Evolutionary conservation across 2,888 invertebrate genomes (phyloP), one percentile per base, ranked within the genome.

Genomic region (Caenorhabditis sp.): DNA sequence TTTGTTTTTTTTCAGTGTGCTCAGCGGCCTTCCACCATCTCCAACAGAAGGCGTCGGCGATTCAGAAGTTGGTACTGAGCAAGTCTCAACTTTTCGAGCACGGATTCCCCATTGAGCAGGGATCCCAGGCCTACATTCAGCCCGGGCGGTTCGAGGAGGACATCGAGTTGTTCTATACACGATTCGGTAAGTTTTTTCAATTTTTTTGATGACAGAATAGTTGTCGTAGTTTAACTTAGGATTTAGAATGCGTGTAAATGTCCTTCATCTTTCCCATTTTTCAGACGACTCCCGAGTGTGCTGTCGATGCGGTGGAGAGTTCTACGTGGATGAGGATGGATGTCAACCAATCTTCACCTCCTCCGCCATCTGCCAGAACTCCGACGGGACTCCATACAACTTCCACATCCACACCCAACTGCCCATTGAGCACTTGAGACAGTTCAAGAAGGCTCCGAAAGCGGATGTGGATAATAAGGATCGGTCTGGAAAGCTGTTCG

Each of bases 331-430:
- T 5, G 6, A 4, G 10, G 54, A 54, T 19, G 54, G 54, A 14
- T 54, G 3, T 2, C 54, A 54, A 22, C 44, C 26, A 44, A 64
- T 44, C 4, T n/a, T n/a, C n/a, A 2, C 24, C 10, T 7, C 24
- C n/a, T 16, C 12, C 19, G 3, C 26, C 44, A 14, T 26, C 8
- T 64, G 38, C 7, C 16, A 14, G 7, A n/a, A 41, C 44, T 16
- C 19, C 12, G 54, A 26, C 2, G 54, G 68, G 10, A 19, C 8
- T 3, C 5, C 12, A 19, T 44, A 31, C 19, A 47, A 47, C 26
- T 19, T 69, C 22, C 35, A 28, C 14, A 22, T 41, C 10, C n/a
- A 61, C 47, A 63, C 73, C 24, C 28, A 26, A 22, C 54, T 26
- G 3, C 54, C 54, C 19, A 12, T 26, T 19, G 26, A 54, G 26